Conservation (phyloP, 2,888 invertebrate genomes). For the Tipula lateralis region DNA sequence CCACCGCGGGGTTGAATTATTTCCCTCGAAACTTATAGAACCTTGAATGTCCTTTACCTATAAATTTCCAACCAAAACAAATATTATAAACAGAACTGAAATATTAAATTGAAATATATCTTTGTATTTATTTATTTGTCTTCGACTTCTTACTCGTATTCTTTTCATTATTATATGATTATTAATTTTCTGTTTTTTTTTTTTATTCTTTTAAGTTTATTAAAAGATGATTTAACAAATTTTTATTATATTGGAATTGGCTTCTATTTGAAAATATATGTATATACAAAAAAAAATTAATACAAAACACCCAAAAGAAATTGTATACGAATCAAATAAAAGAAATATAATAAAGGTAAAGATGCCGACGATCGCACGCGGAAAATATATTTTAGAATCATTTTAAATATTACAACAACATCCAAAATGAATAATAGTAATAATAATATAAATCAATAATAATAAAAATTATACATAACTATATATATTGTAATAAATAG, state of each 20-base stretch:
- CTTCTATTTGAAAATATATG: neutral
- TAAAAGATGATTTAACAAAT: constrained; percentile 24
- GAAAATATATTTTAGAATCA: neutral
- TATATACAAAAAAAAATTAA: neutral
- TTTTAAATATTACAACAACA: neutral
- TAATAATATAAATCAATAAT: constrained; percentile 24
- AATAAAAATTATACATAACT: neutral
- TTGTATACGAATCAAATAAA: constrained; percentile 24
- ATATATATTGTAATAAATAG: neutral
- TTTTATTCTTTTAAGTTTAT: constrained; percentile 19
- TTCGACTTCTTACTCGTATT: neutral
- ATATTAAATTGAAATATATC: neutral
- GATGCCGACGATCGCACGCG: constrained; percentile 24
- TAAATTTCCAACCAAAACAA: neutral
- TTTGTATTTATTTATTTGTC: constrained; percentile 20
- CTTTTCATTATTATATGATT: neutral
- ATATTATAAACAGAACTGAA: neutral
- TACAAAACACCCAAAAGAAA: constrained; percentile 24
- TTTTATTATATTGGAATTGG: constrained; percentile 24
- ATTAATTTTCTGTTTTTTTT: neutral
- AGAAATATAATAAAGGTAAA: constrained; percentile 12
- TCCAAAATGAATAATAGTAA: neutral
- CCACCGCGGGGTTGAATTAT: neutral
- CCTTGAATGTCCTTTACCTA: neutral
- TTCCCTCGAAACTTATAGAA: neutral